phyloP scores from a whole-genome alignment of 30 jellyfish, hydroid and myxozoan species.

The Nemopilema nomurai region DNA sequence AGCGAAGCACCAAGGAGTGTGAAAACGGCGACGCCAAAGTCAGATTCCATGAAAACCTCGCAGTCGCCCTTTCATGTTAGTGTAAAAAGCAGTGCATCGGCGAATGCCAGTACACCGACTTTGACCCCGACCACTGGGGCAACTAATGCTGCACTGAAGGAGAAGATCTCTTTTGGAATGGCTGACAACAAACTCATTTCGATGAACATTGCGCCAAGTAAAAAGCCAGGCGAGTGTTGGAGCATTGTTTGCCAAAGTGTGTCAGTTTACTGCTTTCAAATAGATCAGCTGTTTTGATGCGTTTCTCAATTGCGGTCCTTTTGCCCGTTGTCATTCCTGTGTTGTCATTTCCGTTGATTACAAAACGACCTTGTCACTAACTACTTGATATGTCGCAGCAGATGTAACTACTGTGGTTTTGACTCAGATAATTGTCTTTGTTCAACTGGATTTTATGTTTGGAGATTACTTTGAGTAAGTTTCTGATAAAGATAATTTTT shows the following conservation, averaged over 20 bases:
- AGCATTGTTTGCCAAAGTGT: background rate
- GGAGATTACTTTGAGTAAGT: too few species aligned
- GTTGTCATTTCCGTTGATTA: too few species aligned
- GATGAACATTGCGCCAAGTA: constrained; percentile 19
- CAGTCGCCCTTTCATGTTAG: constrained; percentile 1
- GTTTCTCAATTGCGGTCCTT: too few species aligned
- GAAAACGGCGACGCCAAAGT: background rate
- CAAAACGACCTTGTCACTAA: too few species aligned
- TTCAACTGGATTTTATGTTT: too few species aligned
- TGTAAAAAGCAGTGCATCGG: background rate
- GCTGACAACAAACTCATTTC: constrained; percentile 76
- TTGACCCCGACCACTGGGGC: background rate
- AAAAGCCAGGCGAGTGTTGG: constrained; percentile 49
- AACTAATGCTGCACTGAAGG: constrained; percentile 37
- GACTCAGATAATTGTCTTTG: background rate
- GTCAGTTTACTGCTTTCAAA: too few species aligned
- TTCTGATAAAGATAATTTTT: too few species aligned
- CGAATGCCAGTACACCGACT: constrained; percentile 1
- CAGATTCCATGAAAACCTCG: constrained; percentile 1
- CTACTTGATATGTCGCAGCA: background rate
- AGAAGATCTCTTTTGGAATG: constrained; percentile 79
- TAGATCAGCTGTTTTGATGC: too few species aligned
- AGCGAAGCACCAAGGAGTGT: background rate
- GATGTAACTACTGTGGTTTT: background rate
- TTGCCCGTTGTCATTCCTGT: too few species aligned